phyloP scores from a whole-genome alignment of 2,797 vertebrate genomes.

The Halcyon chelicuti region DNA sequence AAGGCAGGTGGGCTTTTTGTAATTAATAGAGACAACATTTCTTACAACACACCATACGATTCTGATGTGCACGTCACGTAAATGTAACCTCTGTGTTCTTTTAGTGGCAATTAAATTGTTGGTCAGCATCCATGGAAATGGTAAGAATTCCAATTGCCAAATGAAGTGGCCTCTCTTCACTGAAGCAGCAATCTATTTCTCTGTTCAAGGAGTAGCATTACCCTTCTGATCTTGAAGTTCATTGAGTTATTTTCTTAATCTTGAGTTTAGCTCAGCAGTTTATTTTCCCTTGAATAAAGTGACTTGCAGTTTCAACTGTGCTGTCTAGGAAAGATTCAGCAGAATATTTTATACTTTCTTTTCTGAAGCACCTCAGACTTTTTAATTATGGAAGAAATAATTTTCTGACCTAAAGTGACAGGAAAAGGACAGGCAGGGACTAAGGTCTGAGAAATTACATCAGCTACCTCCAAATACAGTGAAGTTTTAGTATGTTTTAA shows the following conservation, averaged over 20 bases:
- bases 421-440: not conserved
- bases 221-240: not conserved
- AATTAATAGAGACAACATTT: not conserved
- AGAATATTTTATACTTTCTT: not conserved
- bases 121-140: not conserved
- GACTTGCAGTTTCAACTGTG: not conserved
- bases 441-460: not conserved
- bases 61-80: not conserved
- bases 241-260: not conserved
- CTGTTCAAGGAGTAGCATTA: not conserved
- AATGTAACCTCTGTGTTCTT: not conserved
- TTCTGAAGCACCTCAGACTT: constrained; percentile 6
- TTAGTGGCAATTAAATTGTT: not conserved
- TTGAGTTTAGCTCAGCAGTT: not conserved
- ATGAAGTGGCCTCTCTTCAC: not conserved
- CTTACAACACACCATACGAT: not conserved
- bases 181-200: not conserved
- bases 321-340: not conserved
- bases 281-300: not conserved
- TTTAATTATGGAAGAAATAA: constrained; percentile 7
- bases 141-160: not conserved
- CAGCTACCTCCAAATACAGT: not conserved
- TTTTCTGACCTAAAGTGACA: not conserved
- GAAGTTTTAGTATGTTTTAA: not conserved
- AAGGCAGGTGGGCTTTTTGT: rapidly evolving